These are phyloP conservation scores for Cynaeus angustus DNA, from an alignment of 2,888 invertebrate species.

Conservation along the genomic window DNA sequence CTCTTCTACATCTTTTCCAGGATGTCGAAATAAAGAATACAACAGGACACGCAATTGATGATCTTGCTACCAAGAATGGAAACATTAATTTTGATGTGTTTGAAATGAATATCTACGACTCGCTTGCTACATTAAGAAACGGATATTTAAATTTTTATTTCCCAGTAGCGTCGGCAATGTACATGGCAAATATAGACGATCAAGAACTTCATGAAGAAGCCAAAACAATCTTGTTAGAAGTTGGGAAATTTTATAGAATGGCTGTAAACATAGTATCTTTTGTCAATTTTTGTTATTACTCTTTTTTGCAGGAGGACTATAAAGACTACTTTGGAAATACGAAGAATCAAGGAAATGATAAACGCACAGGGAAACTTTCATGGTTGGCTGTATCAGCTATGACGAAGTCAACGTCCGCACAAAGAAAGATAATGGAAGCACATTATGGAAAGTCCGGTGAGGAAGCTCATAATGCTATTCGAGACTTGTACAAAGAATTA, in stretches of 20 bases:
- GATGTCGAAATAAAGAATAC: conserved; percentile 83
- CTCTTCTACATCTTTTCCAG: conserved; percentile 87
- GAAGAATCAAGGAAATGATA: conserved; percentile 92
- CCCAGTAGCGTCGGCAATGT: conserved; percentile 91
- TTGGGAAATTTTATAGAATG: conserved; percentile 97
- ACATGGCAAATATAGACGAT: conserved; percentile 86
- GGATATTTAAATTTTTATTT: conserved; percentile 95
- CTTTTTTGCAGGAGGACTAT: conserved; percentile 81
- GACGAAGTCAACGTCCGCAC: conserved; percentile 82
- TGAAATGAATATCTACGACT: conserved; percentile 90
- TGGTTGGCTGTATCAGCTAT: conserved; percentile 95
- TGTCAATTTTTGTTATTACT: conserved; percentile 8
- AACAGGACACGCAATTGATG: conserved; percentile 89
- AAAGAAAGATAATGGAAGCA: conserved; percentile 82
- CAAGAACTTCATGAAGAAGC: conserved; percentile 78
- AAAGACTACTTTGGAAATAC: conserved; percentile 94
- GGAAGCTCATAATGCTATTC: conserved; percentile 80
- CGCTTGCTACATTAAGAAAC: conserved; percentile 93
- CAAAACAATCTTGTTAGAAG: conserved; percentile 72
- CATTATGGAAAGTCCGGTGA: conserved; percentile 83
- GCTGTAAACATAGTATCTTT: conserved; percentile 75
- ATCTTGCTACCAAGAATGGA: conserved; percentile 76
- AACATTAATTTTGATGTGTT: conserved; percentile 81
- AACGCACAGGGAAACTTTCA: conserved; percentile 96
- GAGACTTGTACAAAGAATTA: conserved; percentile 84